Evolutionary conservation across 2,888 invertebrate genomes (phyloP).

Genomic region (Drosophila affinis): DNA sequence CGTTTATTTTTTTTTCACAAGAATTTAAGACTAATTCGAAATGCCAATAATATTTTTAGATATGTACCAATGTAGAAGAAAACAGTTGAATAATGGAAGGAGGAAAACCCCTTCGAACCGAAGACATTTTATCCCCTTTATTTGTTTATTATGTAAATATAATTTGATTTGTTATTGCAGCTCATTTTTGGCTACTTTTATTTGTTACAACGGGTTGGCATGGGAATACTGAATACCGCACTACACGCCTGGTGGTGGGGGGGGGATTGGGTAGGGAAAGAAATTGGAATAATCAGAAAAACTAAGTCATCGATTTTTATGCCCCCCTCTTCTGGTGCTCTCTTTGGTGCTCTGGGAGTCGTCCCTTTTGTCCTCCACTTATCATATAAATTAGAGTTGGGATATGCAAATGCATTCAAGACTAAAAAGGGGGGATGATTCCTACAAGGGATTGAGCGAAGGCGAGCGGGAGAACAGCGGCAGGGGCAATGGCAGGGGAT

Average conservation of each 20-base stretch:
- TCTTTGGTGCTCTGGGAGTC: background rate
- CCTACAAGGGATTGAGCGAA: slow-evolving; percentile 3
- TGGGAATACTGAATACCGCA: slow-evolving; percentile 44
- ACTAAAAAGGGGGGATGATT: slow-evolving; percentile 29
- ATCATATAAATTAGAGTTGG: slow-evolving; percentile 74
- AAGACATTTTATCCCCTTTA: slow-evolving; percentile 26
- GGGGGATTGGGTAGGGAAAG: background rate
- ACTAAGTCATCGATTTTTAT: slow-evolving; percentile 65
- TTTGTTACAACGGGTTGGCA: slow-evolving; percentile 54
- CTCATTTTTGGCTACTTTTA: slow-evolving; percentile 44
- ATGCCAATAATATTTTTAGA: slow-evolving; percentile 28
- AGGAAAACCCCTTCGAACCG: slow-evolving; percentile 14
- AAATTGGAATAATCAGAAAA: slow-evolving; percentile 28
- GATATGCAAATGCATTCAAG: slow-evolving; percentile 69
- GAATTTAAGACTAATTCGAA: slow-evolving; percentile 10
- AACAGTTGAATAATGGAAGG: background rate
- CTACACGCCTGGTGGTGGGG: background rate
- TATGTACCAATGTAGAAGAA: slow-evolving; percentile 23
- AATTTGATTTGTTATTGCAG: slow-evolving; percentile 73
- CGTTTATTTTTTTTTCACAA: background rate
- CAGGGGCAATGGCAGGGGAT: slow-evolving; percentile 2
- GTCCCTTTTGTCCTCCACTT: slow-evolving; percentile 50
- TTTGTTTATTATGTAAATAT: slow-evolving; percentile 69
- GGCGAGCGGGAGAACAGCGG: background rate
- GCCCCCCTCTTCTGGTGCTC: slow-evolving; percentile 1